Evolutionary conservation across 2,888 invertebrate species (phyloP).

Genomic region (Hymenopus coronatus): DNA sequence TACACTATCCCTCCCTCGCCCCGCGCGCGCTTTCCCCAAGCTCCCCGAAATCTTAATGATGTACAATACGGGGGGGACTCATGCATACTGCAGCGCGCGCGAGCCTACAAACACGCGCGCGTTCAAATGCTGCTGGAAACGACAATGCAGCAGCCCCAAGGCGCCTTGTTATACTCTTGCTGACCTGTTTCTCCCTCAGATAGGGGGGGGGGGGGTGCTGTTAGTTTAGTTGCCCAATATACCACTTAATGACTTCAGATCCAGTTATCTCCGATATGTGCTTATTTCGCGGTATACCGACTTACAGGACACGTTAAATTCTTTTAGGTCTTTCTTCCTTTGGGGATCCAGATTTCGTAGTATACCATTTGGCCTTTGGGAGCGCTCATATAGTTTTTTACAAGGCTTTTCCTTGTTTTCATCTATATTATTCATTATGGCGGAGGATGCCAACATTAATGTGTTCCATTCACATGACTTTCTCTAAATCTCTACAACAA

Average conservation of each 20-base stretch:
- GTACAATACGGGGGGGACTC: neutral
- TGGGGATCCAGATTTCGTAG: too few relatives aligned
- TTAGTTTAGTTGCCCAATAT: neutral
- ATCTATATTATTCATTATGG: too few relatives aligned
- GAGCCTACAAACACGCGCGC: neutral
- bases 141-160: neutral
- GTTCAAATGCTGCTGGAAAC: neutral
- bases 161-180: neutral
- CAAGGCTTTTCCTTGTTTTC: too few relatives aligned
- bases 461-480: too few relatives aligned
- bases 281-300: too few relatives aligned
- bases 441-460: too few relatives aligned
- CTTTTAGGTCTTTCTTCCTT: too few relatives aligned
- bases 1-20: neutral
- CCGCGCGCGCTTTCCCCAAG: neutral
- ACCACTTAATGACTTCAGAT: neutral
- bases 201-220: neutral
- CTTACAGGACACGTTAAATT: too few relatives aligned
- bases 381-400: too few relatives aligned
- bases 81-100: neutral
- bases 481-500: too few relatives aligned
- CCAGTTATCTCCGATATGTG: neutral
- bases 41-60: slow-evolving; percentile 13
- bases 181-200: neutral
- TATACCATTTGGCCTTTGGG: too few relatives aligned